A percentile compares a stretch with the other conserved stretches of the same genome.
phyloP scores from a whole-genome alignment of 2,113 vertebrate species.

The Indri indri region DNA sequence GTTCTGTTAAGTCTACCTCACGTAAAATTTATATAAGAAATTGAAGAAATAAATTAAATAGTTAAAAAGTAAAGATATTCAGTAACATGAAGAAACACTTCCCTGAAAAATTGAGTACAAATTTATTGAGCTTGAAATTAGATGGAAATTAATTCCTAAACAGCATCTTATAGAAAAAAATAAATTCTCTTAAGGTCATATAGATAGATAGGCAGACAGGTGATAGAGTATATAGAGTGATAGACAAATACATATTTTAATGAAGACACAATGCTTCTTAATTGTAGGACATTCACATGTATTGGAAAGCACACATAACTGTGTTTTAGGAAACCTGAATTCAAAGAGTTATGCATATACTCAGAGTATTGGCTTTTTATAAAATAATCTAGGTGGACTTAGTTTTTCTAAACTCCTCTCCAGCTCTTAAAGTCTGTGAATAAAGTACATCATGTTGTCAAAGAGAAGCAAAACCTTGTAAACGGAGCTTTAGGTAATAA shows the following conservation, averaged over 20 bases:
- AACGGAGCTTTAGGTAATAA: background rate
- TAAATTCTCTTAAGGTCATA: background rate
- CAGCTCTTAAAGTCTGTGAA: background rate
- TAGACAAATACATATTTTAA: background rate
- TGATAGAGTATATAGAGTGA: background rate
- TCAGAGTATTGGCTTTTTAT: background rate
- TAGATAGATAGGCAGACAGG: background rate
- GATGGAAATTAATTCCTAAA: background rate
- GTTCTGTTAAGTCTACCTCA: background rate
- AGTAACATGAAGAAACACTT: background rate
- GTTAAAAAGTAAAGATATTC: background rate
- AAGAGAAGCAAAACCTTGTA: background rate
- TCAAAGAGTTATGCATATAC: background rate
- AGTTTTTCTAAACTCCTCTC: background rate
- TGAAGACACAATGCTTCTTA: background rate
- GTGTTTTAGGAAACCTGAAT: background rate
- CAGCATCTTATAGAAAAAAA: background rate
- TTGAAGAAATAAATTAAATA: background rate
- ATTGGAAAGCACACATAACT: background rate
- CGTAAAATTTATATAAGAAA: background rate
- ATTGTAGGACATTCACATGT: background rate
- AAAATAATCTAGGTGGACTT: background rate
- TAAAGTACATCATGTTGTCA: background rate
- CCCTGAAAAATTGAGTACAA: background rate
- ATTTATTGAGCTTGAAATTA: background rate